Base-by-base conservation (phyloP, 2,113 vertebrate genomes). In the Tamias sibiricus region DNA sequence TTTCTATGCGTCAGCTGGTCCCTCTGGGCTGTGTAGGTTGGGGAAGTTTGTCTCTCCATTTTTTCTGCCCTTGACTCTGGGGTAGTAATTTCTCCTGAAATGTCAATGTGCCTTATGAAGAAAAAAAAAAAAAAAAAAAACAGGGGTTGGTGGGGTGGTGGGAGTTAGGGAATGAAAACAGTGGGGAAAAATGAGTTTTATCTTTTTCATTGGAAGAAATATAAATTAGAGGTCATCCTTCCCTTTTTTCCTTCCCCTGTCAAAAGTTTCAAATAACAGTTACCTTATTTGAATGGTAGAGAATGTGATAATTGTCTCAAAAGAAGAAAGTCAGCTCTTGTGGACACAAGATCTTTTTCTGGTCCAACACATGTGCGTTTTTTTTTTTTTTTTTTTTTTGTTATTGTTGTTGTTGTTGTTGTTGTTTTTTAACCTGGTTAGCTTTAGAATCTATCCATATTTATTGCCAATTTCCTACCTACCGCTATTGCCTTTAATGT, bases 31-130 rank as follows among this genome's bases (percentile, higher is more conserved):
- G 96, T 75, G 91, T 81, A 97, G 94, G 87, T 95, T 93, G 96
- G 97, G 95, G 96, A 97, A 97, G 98, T 97, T 98, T 98, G 98
- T 90, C 98, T 98, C 98, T 71, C 97, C 81, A 84, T 90, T 97
- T 97, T 98, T 89, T 68, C 95, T 98, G 99, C 98, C 99, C 99
- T 99, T 99, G 99, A 99, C 98, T 98, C 98, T 98, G 97, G 92
- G 74, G 97, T 98, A 98, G 97, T 91, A 96, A 98, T 98, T 98
- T 97, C 97, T 95, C 92, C 87, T 40, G 80, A 97, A 97, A 98
- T 97, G 97, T 80, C 94, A 89, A 66, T 80, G 0, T n/a, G 68
- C 24, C 71, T 90, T 77, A n/a, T 87, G 87, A 13, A 26, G 76
- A n/a, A 71, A 52, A 81, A 64, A 57, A 12, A 11, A 16, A 52